A percentile compares a stretch with the other conserved stretches of the same genome.
These are phyloP conservation scores for Dryomyza anilis DNA, from an alignment of 2,888 invertebrate species.

Conservation along the genomic window DNA sequence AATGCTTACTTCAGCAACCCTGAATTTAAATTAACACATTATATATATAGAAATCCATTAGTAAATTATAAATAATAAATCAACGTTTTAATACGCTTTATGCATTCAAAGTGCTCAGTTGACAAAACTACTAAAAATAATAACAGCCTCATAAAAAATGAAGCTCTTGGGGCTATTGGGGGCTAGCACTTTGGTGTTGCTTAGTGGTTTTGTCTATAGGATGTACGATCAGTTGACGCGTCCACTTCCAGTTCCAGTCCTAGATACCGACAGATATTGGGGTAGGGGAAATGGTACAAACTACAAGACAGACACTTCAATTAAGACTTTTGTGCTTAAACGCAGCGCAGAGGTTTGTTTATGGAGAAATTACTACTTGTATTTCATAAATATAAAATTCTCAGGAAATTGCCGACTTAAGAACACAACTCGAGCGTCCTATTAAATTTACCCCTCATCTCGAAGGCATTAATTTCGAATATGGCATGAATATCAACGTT, in stretches of 20 bases:
- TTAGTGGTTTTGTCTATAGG: constrained; percentile 39
- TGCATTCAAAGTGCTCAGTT: too few species aligned
- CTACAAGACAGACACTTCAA: constrained; percentile 49
- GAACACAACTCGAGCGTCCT: constrained; percentile 65
- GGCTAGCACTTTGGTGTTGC: too few species aligned
- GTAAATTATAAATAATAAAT: too few species aligned
- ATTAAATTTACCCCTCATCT: constrained; percentile 66
- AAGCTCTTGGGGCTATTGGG: too few species aligned
- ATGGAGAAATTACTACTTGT: too few species aligned
- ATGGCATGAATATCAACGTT: constrained; percentile 79
- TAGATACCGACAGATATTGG: constrained; percentile 57
- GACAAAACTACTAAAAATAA: too few species aligned
- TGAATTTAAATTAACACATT: too few species aligned
- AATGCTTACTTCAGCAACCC: too few species aligned
- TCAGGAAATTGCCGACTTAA: constrained; percentile 64
- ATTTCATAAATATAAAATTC: too few species aligned
- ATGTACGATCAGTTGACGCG: constrained; percentile 45
- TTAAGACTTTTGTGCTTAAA: constrained; percentile 47
- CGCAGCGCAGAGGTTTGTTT: constrained; percentile 39
- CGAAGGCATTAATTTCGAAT: constrained; percentile 73
- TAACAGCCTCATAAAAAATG: too few species aligned
- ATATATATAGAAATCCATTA: too few species aligned
- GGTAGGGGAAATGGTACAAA: constrained; percentile 50
- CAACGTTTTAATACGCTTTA: too few species aligned
- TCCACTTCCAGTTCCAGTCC: constrained; percentile 50